Evolutionary conservation across 1,140 invertebrate genomes (phyloP).

Genomic region (Drosophila kikkawai): DNA sequence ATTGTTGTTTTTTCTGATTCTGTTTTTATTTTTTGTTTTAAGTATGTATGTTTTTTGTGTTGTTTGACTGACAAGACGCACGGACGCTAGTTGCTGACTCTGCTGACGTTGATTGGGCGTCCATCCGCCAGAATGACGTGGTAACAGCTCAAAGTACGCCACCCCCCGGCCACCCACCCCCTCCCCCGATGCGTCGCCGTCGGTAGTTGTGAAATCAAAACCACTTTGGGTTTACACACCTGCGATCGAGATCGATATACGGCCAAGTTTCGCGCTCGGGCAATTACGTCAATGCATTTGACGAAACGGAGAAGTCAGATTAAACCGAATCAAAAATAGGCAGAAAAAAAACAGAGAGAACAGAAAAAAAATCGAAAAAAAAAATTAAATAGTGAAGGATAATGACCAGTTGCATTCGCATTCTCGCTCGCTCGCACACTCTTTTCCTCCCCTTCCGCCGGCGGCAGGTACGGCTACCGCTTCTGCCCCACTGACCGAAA

Average conservation of each 20-base stretch:
- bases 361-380: slow-evolving; percentile 7
- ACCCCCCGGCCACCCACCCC: not conserved
- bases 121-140: slow-evolving; percentile 43
- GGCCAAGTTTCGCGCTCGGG: slow-evolving; percentile 32
- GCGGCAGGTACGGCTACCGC: not conserved
- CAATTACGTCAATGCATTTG: slow-evolving; percentile 76
- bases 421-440: slow-evolving; percentile 6
- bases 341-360: slow-evolving; percentile 1
- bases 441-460: not conserved
- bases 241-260: slow-evolving; percentile 68
- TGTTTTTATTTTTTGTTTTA: slow-evolving; percentile 26
- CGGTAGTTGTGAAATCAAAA: slow-evolving; percentile 72
- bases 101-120: slow-evolving; percentile 57
- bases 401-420: slow-evolving; percentile 31
- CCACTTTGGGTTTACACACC: slow-evolving; percentile 76
- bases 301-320: slow-evolving; percentile 38
- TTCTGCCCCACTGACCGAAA: slow-evolving; percentile 67
- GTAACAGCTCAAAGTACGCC: slow-evolving; percentile 40
- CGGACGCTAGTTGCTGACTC: slow-evolving; percentile 55
- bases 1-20: slow-evolving; percentile 8
- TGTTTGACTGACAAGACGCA: slow-evolving; percentile 39
- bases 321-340: slow-evolving; percentile 18
- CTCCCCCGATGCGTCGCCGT: slow-evolving; percentile 8
- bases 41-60: slow-evolving; percentile 9
- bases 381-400: slow-evolving; percentile 61